A percentile compares a stretch with the other conserved stretches of the same genome.
Conservation (phyloP, 2,797 vertebrate species). For the Alexandromys oeconomus region DNA sequence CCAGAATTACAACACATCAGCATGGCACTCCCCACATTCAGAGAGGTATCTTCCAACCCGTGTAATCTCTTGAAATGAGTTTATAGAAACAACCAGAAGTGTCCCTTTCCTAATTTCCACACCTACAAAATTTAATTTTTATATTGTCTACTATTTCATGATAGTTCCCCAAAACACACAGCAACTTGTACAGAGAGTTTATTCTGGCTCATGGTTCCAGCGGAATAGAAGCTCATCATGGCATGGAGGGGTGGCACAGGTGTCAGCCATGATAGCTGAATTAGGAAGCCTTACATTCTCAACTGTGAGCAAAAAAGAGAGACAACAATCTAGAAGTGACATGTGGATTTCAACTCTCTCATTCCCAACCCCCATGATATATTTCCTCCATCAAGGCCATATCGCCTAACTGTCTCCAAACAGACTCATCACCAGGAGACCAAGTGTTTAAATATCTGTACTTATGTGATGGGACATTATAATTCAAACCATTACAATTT, state of each 20-base stretch:
- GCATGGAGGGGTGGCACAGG: rapidly evolving
- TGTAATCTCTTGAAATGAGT: neutral
- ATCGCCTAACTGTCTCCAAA: no score
- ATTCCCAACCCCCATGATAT: neutral
- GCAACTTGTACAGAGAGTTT: neutral
- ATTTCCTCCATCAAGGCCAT: no score
- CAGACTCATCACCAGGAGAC: neutral
- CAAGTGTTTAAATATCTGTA: neutral
- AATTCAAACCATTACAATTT: neutral
- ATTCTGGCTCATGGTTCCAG: neutral
- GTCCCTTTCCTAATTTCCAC: neutral
- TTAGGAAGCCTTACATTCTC: no score
- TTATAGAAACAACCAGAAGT: neutral
- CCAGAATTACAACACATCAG: neutral
- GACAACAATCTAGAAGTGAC: no score
- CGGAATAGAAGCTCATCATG: no score
- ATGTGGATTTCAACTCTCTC: neutral
- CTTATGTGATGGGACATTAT: neutral
- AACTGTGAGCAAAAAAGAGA: neutral
- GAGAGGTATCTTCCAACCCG: no score
- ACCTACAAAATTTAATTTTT: neutral
- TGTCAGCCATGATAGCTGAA: no score
- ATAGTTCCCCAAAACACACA: neutral
- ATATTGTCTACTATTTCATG: neutral
- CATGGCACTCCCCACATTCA: no score